Evolutionary conservation across 2,797 vertebrate species (phyloP), one percentile per base, ranked within the genome.

Genomic region (Cirrhinus molitorella): DNA sequence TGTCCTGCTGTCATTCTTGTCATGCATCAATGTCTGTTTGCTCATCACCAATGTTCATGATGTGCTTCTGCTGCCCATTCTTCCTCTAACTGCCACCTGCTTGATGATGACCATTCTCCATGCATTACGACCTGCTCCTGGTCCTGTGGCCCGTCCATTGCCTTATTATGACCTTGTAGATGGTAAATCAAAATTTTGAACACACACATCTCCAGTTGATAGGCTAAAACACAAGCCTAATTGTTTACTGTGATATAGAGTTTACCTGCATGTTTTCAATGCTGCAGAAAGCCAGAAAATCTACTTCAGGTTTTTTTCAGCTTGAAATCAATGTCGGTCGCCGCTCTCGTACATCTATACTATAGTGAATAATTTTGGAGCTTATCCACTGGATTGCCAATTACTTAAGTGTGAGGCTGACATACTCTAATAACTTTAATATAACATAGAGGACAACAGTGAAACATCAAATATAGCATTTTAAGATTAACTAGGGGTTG

Each of bases 181-280:
- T 90, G 94, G 94, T 95, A 92, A 91, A 83, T 86, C 25, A 13
- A 31, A 34, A 13, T 23, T 67, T 55, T 67, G 2, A 83, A 75
- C 49, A 19, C 82, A 70, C 7, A 73, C 57, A 83, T 83, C 53
- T 71, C 65, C 82, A 83, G 82, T 71, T 78, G 82, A 83, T 83
- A 70, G 74, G 82, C 81, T 83, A 49, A 70, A 71, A 70, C 25
- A 47, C 40, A 63, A 34, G 2, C 74, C 82, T 83, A 78, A 83
- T 83, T 71, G 66, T 83, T 83, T 40, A 40, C 74, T 61, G 23
- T 19, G 73, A 61, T 71, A 37, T 71, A 49, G 9, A 45, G 49
- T 57, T 67, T 11, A 43, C 34, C 23, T 21, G 13, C 68, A 43
- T 73, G 16, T 21, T 63, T 78, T 37, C 14, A 83, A 51, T 73